These are phyloP conservation scores for Rhinopomastus cyanomelas DNA, from an alignment of 2,113 vertebrate species.

Conservation along the genomic window DNA sequence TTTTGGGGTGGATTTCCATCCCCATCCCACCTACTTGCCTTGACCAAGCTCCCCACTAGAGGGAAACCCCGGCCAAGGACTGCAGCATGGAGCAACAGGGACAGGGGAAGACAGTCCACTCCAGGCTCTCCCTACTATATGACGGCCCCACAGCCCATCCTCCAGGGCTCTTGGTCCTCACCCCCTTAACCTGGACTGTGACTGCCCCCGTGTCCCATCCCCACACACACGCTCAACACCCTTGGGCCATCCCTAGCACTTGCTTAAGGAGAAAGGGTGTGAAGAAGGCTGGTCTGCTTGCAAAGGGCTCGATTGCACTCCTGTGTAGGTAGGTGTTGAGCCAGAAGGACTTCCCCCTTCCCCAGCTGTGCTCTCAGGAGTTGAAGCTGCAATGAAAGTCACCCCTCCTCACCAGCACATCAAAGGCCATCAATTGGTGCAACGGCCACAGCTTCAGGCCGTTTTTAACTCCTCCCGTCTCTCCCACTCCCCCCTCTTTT, in stretches of 20 bases:
- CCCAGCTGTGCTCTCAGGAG: neutral
- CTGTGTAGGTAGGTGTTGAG: neutral
- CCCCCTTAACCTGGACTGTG: neutral
- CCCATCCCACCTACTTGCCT: neutral
- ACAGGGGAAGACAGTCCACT: neutral
- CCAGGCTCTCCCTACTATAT: neutral
- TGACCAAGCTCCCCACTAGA: slow-evolving; percentile 54
- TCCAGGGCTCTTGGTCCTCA: neutral
- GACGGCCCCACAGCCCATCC: neutral
- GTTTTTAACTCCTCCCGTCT: neutral
- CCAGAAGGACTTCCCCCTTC: neutral
- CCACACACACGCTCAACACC: neutral
- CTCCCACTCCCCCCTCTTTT: neutral
- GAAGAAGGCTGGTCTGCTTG: neutral
- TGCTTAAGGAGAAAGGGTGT: neutral
- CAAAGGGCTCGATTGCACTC: neutral
- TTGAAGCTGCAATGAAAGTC: slow-evolving; percentile 18
- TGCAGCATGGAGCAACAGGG: neutral
- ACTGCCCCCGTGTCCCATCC: neutral
- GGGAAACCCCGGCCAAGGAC: slow-evolving; percentile 50
- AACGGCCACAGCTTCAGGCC: neutral
- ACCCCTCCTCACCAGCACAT: neutral
- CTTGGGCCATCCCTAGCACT: neutral
- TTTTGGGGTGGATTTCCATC: neutral
- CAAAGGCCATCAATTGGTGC: neutral